phyloP scores from a whole-genome alignment of 2,113 vertebrate genomes.

The Lycocorax pyrrhopterus region DNA sequence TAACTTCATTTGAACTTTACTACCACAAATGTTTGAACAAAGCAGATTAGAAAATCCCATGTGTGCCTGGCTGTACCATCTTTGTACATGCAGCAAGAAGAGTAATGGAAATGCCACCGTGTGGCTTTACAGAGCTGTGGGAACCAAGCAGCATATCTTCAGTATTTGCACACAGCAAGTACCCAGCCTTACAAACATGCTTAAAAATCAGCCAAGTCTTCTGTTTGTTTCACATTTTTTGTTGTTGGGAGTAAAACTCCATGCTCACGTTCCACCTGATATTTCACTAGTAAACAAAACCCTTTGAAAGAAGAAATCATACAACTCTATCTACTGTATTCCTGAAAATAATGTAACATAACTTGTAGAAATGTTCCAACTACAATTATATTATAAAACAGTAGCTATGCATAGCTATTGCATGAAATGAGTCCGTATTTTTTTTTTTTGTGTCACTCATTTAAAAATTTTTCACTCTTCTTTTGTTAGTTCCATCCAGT shows the following conservation, averaged over 20 bases:
- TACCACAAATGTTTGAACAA: background rate
- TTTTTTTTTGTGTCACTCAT: background rate
- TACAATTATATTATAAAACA: background rate
- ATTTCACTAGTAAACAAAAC: background rate
- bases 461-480: background rate
- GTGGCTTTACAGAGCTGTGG: background rate
- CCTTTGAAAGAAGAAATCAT: background rate
- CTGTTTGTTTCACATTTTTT: background rate
- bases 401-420: background rate
- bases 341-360: background rate
- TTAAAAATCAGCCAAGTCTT: background rate
- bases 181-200: background rate
- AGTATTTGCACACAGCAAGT: background rate
- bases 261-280: background rate
- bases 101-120: fast-evolving
- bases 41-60: background rate
- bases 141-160: background rate
- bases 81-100: background rate
- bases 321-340: background rate
- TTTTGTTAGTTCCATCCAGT: background rate
- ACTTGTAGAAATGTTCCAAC: background rate
- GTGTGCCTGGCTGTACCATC: background rate
- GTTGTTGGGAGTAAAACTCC: background rate
- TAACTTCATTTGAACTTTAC: background rate
- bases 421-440: background rate